These are phyloP conservation scores for Embidobia sp. DNA, from an alignment of 2,888 invertebrate species.

Conservation along the genomic window DNA sequence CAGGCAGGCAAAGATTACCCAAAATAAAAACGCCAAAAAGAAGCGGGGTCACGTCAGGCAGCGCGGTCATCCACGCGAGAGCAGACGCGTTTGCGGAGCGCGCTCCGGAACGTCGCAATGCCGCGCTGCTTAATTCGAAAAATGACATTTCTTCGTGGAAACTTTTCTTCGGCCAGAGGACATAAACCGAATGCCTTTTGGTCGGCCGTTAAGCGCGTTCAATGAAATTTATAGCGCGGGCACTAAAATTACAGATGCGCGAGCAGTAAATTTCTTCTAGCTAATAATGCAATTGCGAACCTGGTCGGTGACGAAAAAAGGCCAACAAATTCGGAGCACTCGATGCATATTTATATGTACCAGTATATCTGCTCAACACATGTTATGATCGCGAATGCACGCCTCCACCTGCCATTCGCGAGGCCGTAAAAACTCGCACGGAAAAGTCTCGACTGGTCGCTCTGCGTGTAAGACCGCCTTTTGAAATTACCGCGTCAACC, in stretches of 20 bases:
- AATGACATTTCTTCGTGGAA: conserved; percentile 5
- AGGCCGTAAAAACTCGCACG: conserved; percentile 72
- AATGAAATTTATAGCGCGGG: conserved; percentile 29
- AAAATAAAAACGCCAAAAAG: conserved; percentile 79
- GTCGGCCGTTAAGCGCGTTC: conserved; percentile 24
- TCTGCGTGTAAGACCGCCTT: conserved; percentile 40
- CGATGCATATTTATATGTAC: conserved; percentile 45
- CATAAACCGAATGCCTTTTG: conserved; percentile 6
- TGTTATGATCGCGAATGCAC: conserved; percentile 65
- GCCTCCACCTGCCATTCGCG: conserved; percentile 73
- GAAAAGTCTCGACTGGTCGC: conserved; percentile 69
- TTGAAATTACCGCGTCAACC: conserved; percentile 56
- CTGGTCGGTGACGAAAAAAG: conserved; percentile 34
- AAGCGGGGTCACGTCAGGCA: conserved; percentile 75
- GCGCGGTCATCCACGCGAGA: conserved; percentile 74
- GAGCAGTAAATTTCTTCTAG: conserved; percentile 35
- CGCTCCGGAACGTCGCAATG: not conserved
- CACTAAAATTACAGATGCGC: conserved; percentile 37
- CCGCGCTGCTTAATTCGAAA: not conserved
- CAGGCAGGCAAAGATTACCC: conserved; percentile 77
- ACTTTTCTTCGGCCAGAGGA: not conserved
- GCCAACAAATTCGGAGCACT: conserved; percentile 39
- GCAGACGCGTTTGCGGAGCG: conserved; percentile 31
- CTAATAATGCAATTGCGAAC: conserved; percentile 39
- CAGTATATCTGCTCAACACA: conserved; percentile 36